phyloP scores from a whole-genome alignment of 2,888 invertebrate genomes.

The Mantis religiosa region DNA sequence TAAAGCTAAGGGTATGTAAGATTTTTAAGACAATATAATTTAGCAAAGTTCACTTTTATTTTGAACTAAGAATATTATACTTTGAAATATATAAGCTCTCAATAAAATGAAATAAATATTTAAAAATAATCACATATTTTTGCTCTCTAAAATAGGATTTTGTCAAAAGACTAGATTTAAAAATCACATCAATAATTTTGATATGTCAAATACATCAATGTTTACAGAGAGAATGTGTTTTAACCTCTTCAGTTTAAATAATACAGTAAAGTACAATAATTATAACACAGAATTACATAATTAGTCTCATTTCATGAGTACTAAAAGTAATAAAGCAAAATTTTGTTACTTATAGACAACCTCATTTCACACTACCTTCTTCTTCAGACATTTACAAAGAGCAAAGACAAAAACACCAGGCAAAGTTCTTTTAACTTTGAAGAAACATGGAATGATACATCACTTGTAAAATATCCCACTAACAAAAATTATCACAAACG shows the following conservation, averaged over 20 bases:
- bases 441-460: neutral
- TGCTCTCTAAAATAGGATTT: constrained; percentile 6
- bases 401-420: neutral
- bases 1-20: neutral
- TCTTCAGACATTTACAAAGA: neutral
- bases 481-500: neutral
- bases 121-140: neutral
- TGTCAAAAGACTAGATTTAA: constrained; percentile 28
- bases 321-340: neutral
- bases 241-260: constrained; percentile 1
- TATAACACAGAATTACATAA: neutral
- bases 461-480: neutral
- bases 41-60: neutral
- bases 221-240: neutral
- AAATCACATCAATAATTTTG: constrained; percentile 30
- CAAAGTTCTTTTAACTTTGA: neutral
- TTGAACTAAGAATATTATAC: neutral
- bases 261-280: constrained; percentile 11
- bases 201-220: constrained; percentile 29
- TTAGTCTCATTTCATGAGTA: neutral
- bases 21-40: neutral
- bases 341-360: neutral
- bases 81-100: neutral
- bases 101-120: neutral
- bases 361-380: neutral